Evolutionary conservation across 2,797 vertebrate genomes (phyloP), one percentile per base, ranked within the genome.

Genomic region (Leucoraja ocellata): DNA sequence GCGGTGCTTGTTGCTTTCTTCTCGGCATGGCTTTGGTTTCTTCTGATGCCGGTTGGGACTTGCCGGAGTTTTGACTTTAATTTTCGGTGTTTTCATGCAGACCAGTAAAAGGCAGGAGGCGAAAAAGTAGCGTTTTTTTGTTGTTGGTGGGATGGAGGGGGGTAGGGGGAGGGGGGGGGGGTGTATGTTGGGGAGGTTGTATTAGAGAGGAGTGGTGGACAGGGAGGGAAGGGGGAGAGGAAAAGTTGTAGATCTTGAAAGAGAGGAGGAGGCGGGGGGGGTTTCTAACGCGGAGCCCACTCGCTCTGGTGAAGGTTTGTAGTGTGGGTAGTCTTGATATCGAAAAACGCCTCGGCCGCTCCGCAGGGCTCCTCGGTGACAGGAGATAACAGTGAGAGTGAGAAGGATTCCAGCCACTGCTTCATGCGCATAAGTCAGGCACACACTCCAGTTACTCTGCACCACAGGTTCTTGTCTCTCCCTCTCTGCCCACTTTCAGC

Each of bases 1-100:
- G 97, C 96, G 98, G 98, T 95, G 98, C 98, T 97, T 98, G 98
- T 97, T 98, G 98, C 97, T 98, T 98, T 97, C 98, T 98, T 97
- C 98, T 98, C 97, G 98, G 98, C 98, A 97, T 97, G 95, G 96
- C 96, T 95, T 96, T 96, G 96, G 94, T 95, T 94, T 94, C 80
- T 88, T 54, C 93, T 76, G 95, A 96, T 98, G 96, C 97, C 96
- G 97, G 96, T 95, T 96, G 96, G 96, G 97, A 96, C 96, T 97
- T 96, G 97, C 97, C 97, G 96, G 98, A 97, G 97, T 96, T 88
- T 96, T 97, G 97, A 96, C 94, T 95, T 95, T 94, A 94, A 93
- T 94, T 94, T 36, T 95, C 94, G 80, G 94, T 95, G 94, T 95
- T 97, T 96, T 97, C 97, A 97, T 97, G 96, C 97, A 97, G 97